Conservation (phyloP, 2,113 vertebrate species). For the Engraulis encrasicolus region DNA sequence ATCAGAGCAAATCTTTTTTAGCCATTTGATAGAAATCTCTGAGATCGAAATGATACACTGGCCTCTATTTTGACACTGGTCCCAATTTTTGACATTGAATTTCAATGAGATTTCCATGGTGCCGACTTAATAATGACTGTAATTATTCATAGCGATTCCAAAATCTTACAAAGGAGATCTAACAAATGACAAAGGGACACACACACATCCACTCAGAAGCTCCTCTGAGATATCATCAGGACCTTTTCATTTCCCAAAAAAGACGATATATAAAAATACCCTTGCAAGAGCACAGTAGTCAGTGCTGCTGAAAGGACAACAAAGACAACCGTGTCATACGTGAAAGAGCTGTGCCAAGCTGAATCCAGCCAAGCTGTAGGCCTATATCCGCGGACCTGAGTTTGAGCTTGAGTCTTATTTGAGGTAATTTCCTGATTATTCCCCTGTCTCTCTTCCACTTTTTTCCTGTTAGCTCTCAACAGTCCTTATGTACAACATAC, state of each 20-base stretch:
- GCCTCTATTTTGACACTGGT: not conserved
- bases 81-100: not conserved
- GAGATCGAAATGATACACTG: not conserved
- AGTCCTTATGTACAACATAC: no score
- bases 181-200: not conserved
- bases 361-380: not conserved
- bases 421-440: no score
- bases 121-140: not conserved
- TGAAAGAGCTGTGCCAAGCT: not conserved
- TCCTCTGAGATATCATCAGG: not conserved
- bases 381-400: no score
- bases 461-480: no score
- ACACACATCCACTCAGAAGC: not conserved
- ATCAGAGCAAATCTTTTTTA: not conserved
- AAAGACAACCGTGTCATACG: not conserved
- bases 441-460: no score
- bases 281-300: not conserved
- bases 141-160: not conserved
- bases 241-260: not conserved
- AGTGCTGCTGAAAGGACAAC: not conserved
- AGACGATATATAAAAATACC: not conserved
- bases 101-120: not conserved
- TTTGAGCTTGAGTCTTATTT: no score
- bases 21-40: no score
- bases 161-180: not conserved